Evolutionary conservation across 2,113 vertebrate genomes (phyloP).

Genomic region (Hemibates koningsi): DNA sequence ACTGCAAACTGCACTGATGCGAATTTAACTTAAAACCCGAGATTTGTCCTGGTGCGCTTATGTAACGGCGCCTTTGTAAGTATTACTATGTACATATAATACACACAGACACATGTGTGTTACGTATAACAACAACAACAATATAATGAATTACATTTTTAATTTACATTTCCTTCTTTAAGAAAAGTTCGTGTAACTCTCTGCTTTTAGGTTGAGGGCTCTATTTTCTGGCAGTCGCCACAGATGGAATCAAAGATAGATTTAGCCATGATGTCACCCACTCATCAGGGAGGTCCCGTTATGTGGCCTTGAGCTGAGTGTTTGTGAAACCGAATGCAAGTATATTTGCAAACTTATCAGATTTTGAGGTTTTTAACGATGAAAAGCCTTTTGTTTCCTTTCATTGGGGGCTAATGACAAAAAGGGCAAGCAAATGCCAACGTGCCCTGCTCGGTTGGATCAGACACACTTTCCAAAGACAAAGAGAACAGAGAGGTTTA

Average conservation of each 20-base stretch:
- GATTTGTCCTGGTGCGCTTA: not conserved
- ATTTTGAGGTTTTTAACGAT: not conserved
- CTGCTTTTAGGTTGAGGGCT: not conserved
- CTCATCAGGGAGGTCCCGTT: not conserved
- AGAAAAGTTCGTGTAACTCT: not conserved
- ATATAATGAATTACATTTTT: not conserved
- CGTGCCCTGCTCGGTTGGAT: not conserved
- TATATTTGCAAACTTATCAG: not conserved
- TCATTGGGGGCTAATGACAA: not conserved
- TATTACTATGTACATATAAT: not conserved
- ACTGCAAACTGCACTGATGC: not conserved
- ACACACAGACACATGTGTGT: not conserved
- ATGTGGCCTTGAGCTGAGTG: fast-evolving
- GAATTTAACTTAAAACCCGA: not conserved
- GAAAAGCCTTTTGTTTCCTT: not conserved
- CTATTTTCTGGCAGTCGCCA: too few species aligned
- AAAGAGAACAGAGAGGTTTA: not conserved
- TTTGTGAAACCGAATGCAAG: not conserved
- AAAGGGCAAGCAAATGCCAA: not conserved
- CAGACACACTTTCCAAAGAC: not conserved
- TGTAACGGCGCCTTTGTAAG: fast-evolving
- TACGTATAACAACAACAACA: not conserved
- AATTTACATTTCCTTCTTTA: not conserved
- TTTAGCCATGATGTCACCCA: fast-evolving
- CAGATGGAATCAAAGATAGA: not conserved